Conservation (phyloP, 2,888 invertebrate genomes). For the Coleophora flavipennella region DNA sequence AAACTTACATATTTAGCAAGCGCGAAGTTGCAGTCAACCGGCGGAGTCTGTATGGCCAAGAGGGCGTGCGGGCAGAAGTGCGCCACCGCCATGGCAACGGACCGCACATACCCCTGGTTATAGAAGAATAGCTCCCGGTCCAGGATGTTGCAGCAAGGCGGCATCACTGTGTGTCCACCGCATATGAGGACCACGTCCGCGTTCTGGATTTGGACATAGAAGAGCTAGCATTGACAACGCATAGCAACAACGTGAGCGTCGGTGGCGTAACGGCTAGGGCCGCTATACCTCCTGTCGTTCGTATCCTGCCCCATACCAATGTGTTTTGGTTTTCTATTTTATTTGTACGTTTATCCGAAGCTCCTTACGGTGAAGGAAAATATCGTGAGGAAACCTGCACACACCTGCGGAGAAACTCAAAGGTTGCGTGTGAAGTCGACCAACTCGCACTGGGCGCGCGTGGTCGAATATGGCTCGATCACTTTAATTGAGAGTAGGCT, state of each 20-base stretch:
- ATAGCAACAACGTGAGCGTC: not conserved
- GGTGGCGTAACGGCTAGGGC: not conserved
- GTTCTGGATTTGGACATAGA: slow-evolving; percentile 26
- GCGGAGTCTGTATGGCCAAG: slow-evolving; percentile 55
- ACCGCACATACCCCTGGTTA: slow-evolving; percentile 51
- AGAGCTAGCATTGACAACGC: no score
- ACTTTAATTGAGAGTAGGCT: no score
- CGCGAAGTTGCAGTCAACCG: slow-evolving; percentile 56
- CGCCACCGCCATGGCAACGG: slow-evolving; percentile 38
- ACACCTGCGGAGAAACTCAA: no score
- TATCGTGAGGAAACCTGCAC: no score
- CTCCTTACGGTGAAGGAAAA: no score
- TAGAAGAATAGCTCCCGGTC: slow-evolving; percentile 53
- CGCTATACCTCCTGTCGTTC: not conserved
- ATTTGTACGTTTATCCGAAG: no score
- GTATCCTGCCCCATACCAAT: no score
- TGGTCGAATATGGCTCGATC: no score
- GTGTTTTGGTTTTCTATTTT: no score
- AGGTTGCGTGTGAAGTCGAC: no score
- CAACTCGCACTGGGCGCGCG: no score
- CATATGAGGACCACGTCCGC: slow-evolving; percentile 58
- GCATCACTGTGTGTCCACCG: slow-evolving; percentile 43
- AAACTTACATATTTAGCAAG: slow-evolving; percentile 47
- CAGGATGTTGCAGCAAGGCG: slow-evolving; percentile 40
- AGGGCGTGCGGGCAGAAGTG: slow-evolving; percentile 51